Evolutionary conservation across 2,888 invertebrate species (phyloP), one percentile per base, ranked within the genome.

Genomic region (Caenorhabditis becei): DNA sequence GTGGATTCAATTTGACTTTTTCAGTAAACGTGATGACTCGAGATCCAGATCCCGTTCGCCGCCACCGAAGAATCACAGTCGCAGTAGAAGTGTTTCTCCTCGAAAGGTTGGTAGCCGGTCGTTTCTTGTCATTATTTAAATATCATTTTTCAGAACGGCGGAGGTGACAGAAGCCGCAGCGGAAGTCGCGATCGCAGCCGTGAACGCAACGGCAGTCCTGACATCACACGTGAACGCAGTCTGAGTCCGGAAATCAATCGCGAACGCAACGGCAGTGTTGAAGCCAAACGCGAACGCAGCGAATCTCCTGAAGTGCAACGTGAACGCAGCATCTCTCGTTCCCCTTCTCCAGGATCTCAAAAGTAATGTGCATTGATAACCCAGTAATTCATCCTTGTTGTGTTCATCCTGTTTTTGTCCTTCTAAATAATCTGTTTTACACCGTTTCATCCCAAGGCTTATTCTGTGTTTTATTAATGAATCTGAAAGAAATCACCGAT

Each of bases 311-410:
- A n/a, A n/a, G n/a, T 32, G 32, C 4, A 32, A 10, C 54, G 14
- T 24, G 32, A 58, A 2, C 65, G 74, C 24, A 74, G 74, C 37
- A 32, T n/a, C 20, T 79, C 79, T 0, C 62, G 78, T 41, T 79
- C 79, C 65, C 77, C 65, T 0, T 65, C 77, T 49, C 66, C 72
- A 47, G 44, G 71, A 66, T 66, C 69, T 69, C 77, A 47, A 23
- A 56, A 56, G 20, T 47, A 54, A 35, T 41, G 1, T 35, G 49
- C 11, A 53, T 26, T 61, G 28, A 56, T 62, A 26, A 14, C 28
- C 1, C 11, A n/a, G 54, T 69, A 54, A 67, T 58, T 58, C 54
- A 54, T 77, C 54, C 20, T 41, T 14, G 20, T 35, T 75, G n/a
- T 32, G 1, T 35, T 51, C 58, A 28, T 32, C 14, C 56, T 66